Base-by-base conservation (phyloP, 2,797 vertebrate species). In the Spondyliosoma cantharus region DNA sequence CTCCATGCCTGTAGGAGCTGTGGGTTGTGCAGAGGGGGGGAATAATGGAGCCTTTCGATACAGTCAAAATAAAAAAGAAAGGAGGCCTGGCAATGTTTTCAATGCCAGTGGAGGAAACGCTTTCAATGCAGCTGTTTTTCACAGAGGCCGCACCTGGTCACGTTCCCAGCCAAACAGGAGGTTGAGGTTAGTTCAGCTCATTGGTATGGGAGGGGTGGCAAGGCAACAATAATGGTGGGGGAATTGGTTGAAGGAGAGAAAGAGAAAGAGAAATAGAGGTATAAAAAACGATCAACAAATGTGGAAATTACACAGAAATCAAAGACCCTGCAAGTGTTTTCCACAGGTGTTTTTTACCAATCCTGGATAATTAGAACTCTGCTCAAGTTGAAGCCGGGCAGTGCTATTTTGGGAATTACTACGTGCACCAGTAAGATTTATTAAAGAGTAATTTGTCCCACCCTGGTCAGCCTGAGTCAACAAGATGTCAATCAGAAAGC, bases 121-220 rank as follows among this genome's bases (percentile, higher is more conserved):
- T 87, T 90, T 91, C 78, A 84, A 85, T 81, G 90, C 90, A 90
- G 87, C 85, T 93, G 92, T 91, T 94, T 11, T 92, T 90, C 79
- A 86, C 84, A 86, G 86, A 80, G 70, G 88, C 80, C 63, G 85
- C 93, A 93, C 91, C 93, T 94, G 93, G 81, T 83, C 50, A 59
- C 67, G 80, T 81, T 76, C 20, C 15, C 79, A 83, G 80, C 89
- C 83, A 86, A 86, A 85, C 84, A 80, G 80, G 81, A 81, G 81
- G 87, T 77, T 71, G 85, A 85, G 86, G 85, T 91, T 87, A 88
- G 79, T 80, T 86, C 64, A 84, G 78, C 81, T 92, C 77, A 82
- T 78, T 82, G 72, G 71, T 77, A 82, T 67, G 80, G 83, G 79
- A 83, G 62, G 32, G 63, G 76, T 42, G 48, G 70, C 60, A 71